Base-by-base conservation (phyloP, 2,888 invertebrate genomes). In the Dynastes tityus region DNA sequence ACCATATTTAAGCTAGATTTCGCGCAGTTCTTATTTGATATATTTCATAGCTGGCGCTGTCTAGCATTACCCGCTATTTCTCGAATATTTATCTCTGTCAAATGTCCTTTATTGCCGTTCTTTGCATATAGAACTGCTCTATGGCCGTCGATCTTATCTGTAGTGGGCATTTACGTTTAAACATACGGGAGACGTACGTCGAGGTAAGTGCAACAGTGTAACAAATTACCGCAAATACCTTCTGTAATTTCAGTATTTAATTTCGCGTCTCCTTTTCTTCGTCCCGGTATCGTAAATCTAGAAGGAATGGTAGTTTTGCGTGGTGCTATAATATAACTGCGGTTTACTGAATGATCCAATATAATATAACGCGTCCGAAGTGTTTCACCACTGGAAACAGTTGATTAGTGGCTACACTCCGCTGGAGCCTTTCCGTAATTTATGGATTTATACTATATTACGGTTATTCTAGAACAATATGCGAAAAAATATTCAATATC, bases 181-280 rank as follows among this genome's bases (percentile, higher is more conserved):
- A 16, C 53, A 6, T 53, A 22, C 8, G 27, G 22, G 55, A 58
- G 8, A 58, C 22, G 55, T 16, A 8, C 55, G 5, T 13, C 9
- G 6, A 45, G 9, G 22, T 22, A 67, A 55, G 58, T 16, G 71
- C 71, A 55, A 71, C 55, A 71, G 6, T 71, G 58, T 32, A 71
- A 55, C 71, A 37, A 71, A 71, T 58, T 71, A 71, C 58, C 55
- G 37, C 71, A 71, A 71, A 55, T 53, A n/a, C 40, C 40, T 68
- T 68, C 68, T 68, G 68, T 68, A 68, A 68, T 53, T 68, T 53
- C 53, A 68, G 68, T 68, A 68, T 68, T 68, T 68, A 68, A 68
- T 68, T 68, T 68, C 68, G 29, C 68, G 68, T 68, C 68, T 51
- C 6, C 40, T 29, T 11, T 68, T 68, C 49, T 29, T 68, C 68